A percentile compares a stretch with the other conserved stretches of the same genome.
These are phyloP conservation scores for Eurois occulta DNA, from an alignment of 2,888 invertebrate genomes.

Conservation along the genomic window DNA sequence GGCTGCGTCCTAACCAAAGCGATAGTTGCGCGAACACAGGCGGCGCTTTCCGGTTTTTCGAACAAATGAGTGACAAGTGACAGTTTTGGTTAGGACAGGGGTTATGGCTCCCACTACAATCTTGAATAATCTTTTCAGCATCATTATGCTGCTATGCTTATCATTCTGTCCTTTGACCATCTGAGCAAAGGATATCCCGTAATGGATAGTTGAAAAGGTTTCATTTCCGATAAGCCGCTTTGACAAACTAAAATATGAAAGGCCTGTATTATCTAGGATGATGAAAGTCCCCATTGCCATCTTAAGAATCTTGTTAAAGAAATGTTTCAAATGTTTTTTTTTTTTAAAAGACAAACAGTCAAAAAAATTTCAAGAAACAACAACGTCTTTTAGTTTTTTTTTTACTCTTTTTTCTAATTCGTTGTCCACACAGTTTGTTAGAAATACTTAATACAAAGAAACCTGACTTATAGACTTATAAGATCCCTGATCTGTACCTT, in stretches of 20 bases:
- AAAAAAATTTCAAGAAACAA: background rate
- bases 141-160: background rate
- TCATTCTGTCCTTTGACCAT: constrained; percentile 23
- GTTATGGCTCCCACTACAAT: background rate
- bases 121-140: constrained; percentile 3
- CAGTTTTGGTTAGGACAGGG: background rate
- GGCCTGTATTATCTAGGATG: constrained; percentile 43
- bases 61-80: background rate
- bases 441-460: background rate
- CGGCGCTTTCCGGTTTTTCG: background rate
- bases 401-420: background rate
- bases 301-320: constrained; percentile 33
- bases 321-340: constrained; percentile 18
- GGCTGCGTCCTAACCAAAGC: background rate
- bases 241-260: constrained; percentile 50
- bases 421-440: background rate
- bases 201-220: constrained; percentile 46
- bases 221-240: constrained; percentile 53
- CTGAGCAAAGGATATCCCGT: constrained; percentile 11
- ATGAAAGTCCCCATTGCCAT: constrained; percentile 20
- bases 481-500: constrained; percentile 3
- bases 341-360: no score
- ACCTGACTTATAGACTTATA: constrained; percentile 4
- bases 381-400: background rate
- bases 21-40: background rate